These are phyloP conservation scores for Caenorhabditis sinica DNA, from an alignment of 2,888 invertebrate species.

Conservation along the genomic window DNA sequence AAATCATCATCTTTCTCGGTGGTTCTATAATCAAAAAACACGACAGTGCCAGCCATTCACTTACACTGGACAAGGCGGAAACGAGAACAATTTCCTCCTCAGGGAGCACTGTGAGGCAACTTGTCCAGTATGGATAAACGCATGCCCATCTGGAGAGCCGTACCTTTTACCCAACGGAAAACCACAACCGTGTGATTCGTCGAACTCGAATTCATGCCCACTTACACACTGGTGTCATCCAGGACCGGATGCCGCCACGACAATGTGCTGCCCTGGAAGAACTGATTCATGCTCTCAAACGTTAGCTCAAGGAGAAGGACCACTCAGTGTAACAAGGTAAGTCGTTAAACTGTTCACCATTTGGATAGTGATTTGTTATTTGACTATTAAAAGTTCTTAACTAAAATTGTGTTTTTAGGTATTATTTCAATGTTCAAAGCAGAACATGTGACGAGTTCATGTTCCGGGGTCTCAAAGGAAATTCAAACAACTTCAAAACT, in stretches of 20 bases:
- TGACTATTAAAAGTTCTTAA: neutral
- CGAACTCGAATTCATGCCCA: constrained; percentile 73
- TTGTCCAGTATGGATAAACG: constrained; percentile 80
- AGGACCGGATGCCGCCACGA: constrained; percentile 73
- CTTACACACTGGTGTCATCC: constrained; percentile 79
- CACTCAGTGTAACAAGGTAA: constrained; percentile 52
- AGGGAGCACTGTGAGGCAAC: constrained; percentile 79
- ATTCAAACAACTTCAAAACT: constrained; percentile 81
- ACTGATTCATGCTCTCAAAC: constrained; percentile 76
- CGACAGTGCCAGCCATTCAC: constrained; percentile 79
- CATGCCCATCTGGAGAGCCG: constrained; percentile 80
- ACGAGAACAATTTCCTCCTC: constrained; percentile 81
- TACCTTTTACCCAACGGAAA: constrained; percentile 70
- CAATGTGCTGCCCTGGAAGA: constrained; percentile 79
- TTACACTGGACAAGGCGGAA: constrained; percentile 79
- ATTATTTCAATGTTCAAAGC: constrained; percentile 76
- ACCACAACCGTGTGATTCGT: constrained; percentile 69
- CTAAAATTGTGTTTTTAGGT: constrained; percentile 39
- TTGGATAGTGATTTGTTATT: no score
- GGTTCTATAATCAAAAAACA: constrained; percentile 75
- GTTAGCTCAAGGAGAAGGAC: constrained; percentile 76
- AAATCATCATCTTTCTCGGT: constrained; percentile 66
- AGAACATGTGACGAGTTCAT: constrained; percentile 78
- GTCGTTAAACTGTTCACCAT: no score
- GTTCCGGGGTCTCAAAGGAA: constrained; percentile 79